These are phyloP conservation scores for Euzetes globulus DNA, from an alignment of 2,888 invertebrate species.

Conservation along the genomic window DNA sequence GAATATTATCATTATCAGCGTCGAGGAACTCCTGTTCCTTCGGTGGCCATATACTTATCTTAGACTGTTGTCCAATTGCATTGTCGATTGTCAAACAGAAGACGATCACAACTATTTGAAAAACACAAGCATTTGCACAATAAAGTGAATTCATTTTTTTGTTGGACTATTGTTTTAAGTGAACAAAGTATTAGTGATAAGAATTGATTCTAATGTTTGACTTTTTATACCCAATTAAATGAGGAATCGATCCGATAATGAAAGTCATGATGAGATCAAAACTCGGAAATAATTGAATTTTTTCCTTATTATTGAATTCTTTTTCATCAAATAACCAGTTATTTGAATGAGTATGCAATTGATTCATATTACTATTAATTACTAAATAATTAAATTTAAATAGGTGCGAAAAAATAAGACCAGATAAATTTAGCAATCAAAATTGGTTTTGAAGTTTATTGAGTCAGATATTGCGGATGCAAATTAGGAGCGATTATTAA, in stretches of 20 bases:
- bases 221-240: not conserved
- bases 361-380: not conserved
- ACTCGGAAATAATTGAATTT: not conserved
- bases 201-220: no score
- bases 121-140: not conserved
- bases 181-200: not conserved
- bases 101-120: not conserved
- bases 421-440: no score
- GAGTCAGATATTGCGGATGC: no score
- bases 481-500: no score
- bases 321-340: not conserved
- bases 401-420: no score
- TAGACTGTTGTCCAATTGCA: not conserved
- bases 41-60: not conserved
- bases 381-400: no score
- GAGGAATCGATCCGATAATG: not conserved
- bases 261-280: not conserved
- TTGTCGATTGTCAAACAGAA: not conserved
- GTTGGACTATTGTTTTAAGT: not conserved
- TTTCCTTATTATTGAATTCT: not conserved
- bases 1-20: constrained; percentile 37
- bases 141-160: not conserved
- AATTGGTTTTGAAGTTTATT: no score
- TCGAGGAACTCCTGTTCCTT: not conserved
- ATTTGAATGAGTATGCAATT: constrained; percentile 1